Evolutionary conservation across 2,113 vertebrate genomes (phyloP), one percentile per base, ranked within the genome.

Genomic region (Pollimyrus isidori): DNA sequence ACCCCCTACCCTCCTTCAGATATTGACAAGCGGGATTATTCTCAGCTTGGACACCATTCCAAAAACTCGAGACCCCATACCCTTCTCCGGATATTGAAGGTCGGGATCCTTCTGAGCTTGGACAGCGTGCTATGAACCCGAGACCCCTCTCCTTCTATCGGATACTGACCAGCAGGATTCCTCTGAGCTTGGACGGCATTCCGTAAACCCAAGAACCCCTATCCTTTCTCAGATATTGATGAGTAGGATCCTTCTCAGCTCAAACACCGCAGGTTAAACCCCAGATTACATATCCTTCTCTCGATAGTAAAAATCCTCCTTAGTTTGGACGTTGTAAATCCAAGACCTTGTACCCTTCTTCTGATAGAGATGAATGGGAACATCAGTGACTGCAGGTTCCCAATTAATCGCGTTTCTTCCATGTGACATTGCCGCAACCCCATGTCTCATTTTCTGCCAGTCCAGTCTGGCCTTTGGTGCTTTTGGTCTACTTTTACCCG

Each of bases 401-500:
- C 45, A 17, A 48, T 84, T 48, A 84, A 84, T 4, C 5, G 23
- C 23, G 17, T 84, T n/a, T 84, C 42, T 42, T 23, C 21, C 82
- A 1, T n/a, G 45, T n/a, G 45, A n/a, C 39, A 21, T 1, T 11
- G 10, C 82, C 7, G 10, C 19, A n/a, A 17, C 80, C 21, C 17
- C 15, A 3, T 42, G 39, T n/a, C 13, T 19, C 42, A 3, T 83
- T 84, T 21, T 48, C 21, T 84, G 42, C 17, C 82, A 45, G 80
- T 3, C 80, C 39, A 39, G 26, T 19, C 73, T 42, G 73, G 73
- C 30, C 13, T 42, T 19, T 39, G 35, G 73, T 17, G 73, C 39
- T 42, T 39, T 80, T 80, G 73, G 35, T 35, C 3, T 80, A 42
- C 13, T 17, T 4, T 4, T 92, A 91, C 92, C 87, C 92, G 93